Evolutionary conservation across 2,888 invertebrate species (phyloP).

Genomic region (Leucania comma): DNA sequence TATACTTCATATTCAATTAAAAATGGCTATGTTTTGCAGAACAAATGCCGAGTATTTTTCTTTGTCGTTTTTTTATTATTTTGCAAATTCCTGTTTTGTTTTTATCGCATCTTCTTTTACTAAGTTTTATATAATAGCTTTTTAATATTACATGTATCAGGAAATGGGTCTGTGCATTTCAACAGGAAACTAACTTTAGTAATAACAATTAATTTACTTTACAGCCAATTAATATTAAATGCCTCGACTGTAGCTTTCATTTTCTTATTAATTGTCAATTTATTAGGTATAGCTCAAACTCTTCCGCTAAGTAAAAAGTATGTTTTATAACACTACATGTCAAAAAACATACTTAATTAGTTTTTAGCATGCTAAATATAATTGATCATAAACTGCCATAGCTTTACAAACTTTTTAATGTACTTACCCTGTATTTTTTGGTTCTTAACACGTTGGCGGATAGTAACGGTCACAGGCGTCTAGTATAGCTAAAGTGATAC

Average conservation of each 20-base stretch:
- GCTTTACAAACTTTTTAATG: not conserved
- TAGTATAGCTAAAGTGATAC: no score
- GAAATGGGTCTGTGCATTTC: not conserved
- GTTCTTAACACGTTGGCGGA: not conserved
- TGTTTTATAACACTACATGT: not conserved
- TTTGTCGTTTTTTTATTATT: not conserved
- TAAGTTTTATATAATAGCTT: not conserved
- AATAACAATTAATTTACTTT: slow-evolving; percentile 5
- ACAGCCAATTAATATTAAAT: not conserved
- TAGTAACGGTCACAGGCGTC: no score
- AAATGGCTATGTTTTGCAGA: not conserved
- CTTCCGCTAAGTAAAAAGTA: not conserved
- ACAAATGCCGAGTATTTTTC: not conserved
- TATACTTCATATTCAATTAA: not conserved
- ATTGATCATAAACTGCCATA: not conserved
- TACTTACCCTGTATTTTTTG: not conserved
- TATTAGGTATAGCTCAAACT: not conserved
- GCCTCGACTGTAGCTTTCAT: not conserved
- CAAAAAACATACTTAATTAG: not conserved
- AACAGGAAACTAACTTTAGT: not conserved
- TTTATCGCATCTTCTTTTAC: not conserved
- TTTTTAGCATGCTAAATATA: not conserved
- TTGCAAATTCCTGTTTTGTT: not conserved
- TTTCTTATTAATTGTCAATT: slow-evolving; percentile 7
- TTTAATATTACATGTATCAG: not conserved